Conservation (phyloP, 37 sponge, comb jelly and placozoan genomes). For the Agelas oroides region DNA sequence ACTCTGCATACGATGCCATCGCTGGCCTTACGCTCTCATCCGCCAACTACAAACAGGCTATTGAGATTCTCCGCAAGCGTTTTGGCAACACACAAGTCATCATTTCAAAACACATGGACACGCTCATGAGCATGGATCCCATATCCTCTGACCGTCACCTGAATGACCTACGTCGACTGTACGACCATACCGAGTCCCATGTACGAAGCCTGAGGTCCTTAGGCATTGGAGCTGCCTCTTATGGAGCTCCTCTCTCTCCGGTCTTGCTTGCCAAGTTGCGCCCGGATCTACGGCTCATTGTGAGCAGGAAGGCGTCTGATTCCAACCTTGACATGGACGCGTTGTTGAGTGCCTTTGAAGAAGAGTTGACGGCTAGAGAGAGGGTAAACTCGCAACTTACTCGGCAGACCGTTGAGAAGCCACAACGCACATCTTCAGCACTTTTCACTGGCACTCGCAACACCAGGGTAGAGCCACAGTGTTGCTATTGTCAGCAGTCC, state of each 20-base stretch:
- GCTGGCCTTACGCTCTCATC: constrained; percentile 4
- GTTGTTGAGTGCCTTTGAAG: constrained; percentile 17
- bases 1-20: constrained; percentile 30
- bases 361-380: constrained; percentile 13
- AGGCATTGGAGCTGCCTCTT: constrained; percentile 28
- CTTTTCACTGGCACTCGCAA: no score
- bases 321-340: not conserved
- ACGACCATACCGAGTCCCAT: constrained; percentile 23
- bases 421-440: constrained; percentile 1
- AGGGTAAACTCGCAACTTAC: not conserved
- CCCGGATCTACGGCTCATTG: constrained; percentile 6
- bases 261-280: constrained; percentile 13
- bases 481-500: constrained; percentile 29
- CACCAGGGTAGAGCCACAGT: no score
- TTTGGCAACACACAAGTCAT: no score
- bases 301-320: constrained; percentile 18
- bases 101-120: constrained; percentile 45
- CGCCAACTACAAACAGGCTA: constrained; percentile 28
- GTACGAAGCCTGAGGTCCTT: constrained; percentile 18
- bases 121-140: constrained; percentile 2
- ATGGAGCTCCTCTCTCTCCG: constrained; percentile 24
- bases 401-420: not conserved
- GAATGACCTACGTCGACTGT: constrained; percentile 8
- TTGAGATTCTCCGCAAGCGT: constrained; percentile 12
- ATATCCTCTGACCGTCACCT: constrained; percentile 19